Evolutionary conservation across 1,140 invertebrate species (phyloP).

Genomic region (Drosophila kanapiae): DNA sequence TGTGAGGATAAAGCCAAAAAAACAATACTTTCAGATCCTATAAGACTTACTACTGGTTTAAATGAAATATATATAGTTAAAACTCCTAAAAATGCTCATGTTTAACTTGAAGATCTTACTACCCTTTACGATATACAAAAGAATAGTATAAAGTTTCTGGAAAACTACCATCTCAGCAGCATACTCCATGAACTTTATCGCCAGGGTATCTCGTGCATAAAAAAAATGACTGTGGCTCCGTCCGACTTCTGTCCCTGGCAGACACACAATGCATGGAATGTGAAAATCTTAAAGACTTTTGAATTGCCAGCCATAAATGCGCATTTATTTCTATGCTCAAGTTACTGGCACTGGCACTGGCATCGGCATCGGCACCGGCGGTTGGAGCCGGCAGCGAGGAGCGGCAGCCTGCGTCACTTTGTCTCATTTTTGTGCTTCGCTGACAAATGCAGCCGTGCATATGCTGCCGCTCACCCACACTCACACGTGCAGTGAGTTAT

Average conservation of each 20-base stretch:
- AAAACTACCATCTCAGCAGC: background rate
- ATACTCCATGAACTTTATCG: background rate
- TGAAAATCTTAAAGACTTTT: constrained; percentile 84
- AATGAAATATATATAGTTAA: no score
- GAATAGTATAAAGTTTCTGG: no score
- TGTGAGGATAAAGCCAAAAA: background rate
- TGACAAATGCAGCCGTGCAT: constrained; percentile 84
- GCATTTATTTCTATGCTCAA: constrained; percentile 83
- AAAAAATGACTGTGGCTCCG: constrained; percentile 61
- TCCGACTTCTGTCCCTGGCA: constrained; percentile 65
- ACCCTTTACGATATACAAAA: no score
- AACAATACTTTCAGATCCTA: no score
- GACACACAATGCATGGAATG: constrained; percentile 81
- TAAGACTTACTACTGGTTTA: no score
- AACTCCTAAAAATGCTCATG: no score
- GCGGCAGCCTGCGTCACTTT: constrained; percentile 72
- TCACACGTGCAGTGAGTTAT: constrained; percentile 53
- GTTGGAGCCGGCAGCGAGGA: constrained; percentile 18
- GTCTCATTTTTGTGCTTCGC: constrained; percentile 83
- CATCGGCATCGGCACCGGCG: constrained; percentile 16
- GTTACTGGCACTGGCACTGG: constrained; percentile 49
- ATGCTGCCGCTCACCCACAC: constrained; percentile 51
- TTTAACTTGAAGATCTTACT: no score
- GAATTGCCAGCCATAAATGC: constrained; percentile 83
- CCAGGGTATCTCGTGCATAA: constrained; percentile 43